These are phyloP conservation scores for Drosophila malerkotliana DNA, from an alignment of 1,140 invertebrate species.

Conservation along the genomic window DNA sequence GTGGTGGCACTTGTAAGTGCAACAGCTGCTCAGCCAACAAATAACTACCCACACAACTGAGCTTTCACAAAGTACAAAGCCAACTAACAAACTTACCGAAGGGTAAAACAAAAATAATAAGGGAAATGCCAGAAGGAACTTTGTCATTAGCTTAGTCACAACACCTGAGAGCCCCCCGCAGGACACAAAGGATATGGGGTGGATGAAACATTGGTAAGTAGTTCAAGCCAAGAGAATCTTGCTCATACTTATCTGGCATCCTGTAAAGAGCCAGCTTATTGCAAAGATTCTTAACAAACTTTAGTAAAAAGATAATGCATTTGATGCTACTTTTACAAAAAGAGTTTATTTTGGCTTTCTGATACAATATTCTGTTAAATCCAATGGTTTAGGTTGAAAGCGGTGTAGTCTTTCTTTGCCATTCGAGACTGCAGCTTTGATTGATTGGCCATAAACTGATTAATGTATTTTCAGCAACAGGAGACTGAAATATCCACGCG, in stretches of 20 bases:
- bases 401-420: not conserved
- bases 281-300: not conserved
- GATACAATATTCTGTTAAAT: not conserved
- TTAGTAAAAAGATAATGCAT: not conserved
- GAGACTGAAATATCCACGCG: conserved; percentile 13
- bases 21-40: conserved; percentile 34
- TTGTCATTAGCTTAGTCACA: conserved; percentile 40
- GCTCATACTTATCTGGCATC: conserved; percentile 2
- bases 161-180: conserved; percentile 31
- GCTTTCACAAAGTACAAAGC: conserved; percentile 1
- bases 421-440: conserved; percentile 46
- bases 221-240: conserved; percentile 5
- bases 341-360: not conserved
- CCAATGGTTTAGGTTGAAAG: not conserved
- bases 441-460: conserved; percentile 62
- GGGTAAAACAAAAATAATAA: not conserved
- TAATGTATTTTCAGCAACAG: conserved; percentile 31
- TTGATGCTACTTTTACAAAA: not conserved
- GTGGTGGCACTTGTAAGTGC: conserved; percentile 26
- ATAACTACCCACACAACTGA: conserved; percentile 23
- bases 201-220: conserved; percentile 27
- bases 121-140: conserved; percentile 31
- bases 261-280: conserved; percentile 1
- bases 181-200: not conserved
- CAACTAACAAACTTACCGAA: conserved; percentile 27